These are phyloP conservation scores for Pristiophorus japonicus DNA, from an alignment of 2,113 vertebrate species.

Conservation along the genomic window DNA sequence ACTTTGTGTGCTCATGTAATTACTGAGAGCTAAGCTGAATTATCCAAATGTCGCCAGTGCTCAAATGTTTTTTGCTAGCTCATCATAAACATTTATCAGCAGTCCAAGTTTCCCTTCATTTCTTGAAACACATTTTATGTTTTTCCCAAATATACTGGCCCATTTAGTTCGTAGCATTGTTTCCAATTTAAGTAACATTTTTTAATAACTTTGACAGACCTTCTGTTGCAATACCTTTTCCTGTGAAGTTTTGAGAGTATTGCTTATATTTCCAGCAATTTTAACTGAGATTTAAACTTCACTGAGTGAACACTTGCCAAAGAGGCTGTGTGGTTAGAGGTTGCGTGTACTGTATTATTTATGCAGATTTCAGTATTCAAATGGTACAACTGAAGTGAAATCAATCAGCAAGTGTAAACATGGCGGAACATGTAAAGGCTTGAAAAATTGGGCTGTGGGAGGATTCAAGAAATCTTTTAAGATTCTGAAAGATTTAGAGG, in stretches of 20 bases:
- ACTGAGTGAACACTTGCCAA: not conserved
- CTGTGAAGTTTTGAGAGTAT: not conserved
- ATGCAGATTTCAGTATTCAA: too few species aligned
- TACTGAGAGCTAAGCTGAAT: not conserved
- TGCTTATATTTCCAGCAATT: not conserved
- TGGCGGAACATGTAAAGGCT: too few species aligned
- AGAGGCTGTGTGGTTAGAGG: not conserved
- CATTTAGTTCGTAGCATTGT: not conserved
- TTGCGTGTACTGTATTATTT: not conserved
- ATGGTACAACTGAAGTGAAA: too few species aligned
- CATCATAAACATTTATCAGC: not conserved
- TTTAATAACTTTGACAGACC: not conserved
- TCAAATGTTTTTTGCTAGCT: not conserved
- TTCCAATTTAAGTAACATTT: not conserved
- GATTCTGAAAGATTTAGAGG: not conserved
- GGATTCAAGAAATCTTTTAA: not conserved
- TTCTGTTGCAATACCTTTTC: not conserved
- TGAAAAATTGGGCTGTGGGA: too few species aligned
- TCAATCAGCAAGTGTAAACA: too few species aligned
- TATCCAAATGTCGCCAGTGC: not conserved
- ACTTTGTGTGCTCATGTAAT: not conserved
- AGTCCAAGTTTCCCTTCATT: not conserved
- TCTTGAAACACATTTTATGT: not conserved
- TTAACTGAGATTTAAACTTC: not conserved
- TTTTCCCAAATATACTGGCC: not conserved